A percentile compares a stretch with the other conserved stretches of the same genome.
These are phyloP conservation scores for Spinus olivaceus DNA, from an alignment of 2,797 vertebrate genomes.

Conservation along the genomic window DNA sequence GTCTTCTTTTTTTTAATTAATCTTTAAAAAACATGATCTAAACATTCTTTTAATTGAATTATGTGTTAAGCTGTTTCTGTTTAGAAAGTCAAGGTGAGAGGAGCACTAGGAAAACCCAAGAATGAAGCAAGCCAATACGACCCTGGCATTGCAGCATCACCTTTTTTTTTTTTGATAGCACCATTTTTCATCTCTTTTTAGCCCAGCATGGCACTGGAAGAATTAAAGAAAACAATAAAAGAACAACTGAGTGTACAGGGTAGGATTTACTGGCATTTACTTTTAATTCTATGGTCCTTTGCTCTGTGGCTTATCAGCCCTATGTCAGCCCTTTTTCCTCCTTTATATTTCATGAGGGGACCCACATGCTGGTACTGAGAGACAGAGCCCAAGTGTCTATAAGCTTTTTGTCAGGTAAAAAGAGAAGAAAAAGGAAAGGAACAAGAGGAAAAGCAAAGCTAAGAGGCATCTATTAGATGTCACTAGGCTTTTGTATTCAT, in stretches of 20 bases:
- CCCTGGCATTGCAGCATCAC: background rate
- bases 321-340: conserved; percentile 79
- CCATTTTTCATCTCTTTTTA: conserved; percentile 20
- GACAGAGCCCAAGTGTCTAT: conserved; percentile 81
- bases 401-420: conserved; percentile 85
- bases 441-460: conserved; percentile 82
- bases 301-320: conserved; percentile 80
- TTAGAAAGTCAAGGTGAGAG: background rate
- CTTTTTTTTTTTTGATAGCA: background rate
- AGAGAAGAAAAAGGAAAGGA: conserved; percentile 79
- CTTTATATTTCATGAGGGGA: conserved; percentile 80
- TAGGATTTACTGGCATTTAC: conserved; percentile 81
- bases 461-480: conserved; percentile 88
- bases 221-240: conserved; percentile 82
- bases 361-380: conserved; percentile 78
- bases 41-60: background rate
- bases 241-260: conserved; percentile 75
- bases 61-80: background rate
- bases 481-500: conserved; percentile 87
- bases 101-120: background rate
- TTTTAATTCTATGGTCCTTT: conserved; percentile 83
- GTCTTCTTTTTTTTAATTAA: background rate
- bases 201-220: conserved; percentile 41
- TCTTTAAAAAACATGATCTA: background rate
- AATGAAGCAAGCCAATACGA: background rate